Evolutionary conservation across 2,113 vertebrate genomes (phyloP), one percentile per base, ranked within the genome.

Genomic region (Lontra canadensis): DNA sequence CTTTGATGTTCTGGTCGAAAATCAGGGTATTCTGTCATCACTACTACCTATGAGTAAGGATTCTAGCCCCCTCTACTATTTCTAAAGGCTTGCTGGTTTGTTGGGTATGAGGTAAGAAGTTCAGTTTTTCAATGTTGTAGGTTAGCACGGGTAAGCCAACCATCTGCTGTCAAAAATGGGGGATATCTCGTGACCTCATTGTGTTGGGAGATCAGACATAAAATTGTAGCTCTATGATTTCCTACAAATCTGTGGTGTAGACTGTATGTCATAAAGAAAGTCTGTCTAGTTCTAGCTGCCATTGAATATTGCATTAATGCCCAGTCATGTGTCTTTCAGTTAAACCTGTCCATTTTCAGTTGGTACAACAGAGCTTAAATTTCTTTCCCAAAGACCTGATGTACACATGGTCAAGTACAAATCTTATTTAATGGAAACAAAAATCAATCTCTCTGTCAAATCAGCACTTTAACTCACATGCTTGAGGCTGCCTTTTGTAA

Each of bases 1-100:
- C 98, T 98, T 98, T 97, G 97, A 98, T 97, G 73, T 98, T 97
- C 90, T 25, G 69, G 90, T 3, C 90, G 96, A 95, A 98, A 98
- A 73, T 18, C 59, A 82, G 94, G 61, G 57, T 59, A 23, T 85
- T 83, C 90, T 95, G 78, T 74, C 23, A 55, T 61, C 4, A 1
- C 15, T 18, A 10, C 17, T 44, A 76, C 29, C 6, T 31, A 3
- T 1, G 88, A 94, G 59, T 44, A 96, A 39, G 97, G 71, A 96
- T 96, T 96, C 94, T 49, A 82, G 78, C 74, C 85, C 81, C 74
- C 26, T 95, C 61, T 73, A 23, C 71, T 29, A 47, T 63, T 95
- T 93, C 39, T 23, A 42, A 55, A 87, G 23, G 3, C 17, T 57
- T 61, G 18, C 21, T 47, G 57, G 10, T 6, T 29, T 69, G 7